These are phyloP conservation scores for Neolamprologus modestus DNA, from an alignment of 2,113 vertebrate species.

Conservation along the genomic window DNA sequence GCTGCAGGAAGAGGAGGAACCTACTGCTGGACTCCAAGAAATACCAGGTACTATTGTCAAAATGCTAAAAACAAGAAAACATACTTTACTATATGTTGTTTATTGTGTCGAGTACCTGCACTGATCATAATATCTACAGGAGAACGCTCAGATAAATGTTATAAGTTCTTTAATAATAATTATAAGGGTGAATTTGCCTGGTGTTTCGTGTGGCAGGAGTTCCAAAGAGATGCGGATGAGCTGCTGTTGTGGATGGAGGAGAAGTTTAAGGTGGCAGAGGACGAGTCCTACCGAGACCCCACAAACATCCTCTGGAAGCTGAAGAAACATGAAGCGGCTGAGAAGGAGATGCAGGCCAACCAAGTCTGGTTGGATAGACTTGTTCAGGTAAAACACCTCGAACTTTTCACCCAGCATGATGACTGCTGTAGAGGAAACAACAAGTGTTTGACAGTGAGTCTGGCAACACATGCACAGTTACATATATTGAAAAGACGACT, in stretches of 20 bases:
- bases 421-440: not conserved
- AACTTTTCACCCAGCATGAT: not conserved
- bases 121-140: not conserved
- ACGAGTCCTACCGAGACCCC: conserved; percentile 76
- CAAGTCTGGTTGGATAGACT: conserved; percentile 69
- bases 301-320: conserved; percentile 77
- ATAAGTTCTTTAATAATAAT: not conserved
- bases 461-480: not conserved
- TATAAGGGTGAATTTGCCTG: not conserved
- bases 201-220: conserved; percentile 67
- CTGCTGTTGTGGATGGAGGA: conserved; percentile 86
- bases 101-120: not conserved
- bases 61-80: not conserved
- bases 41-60: conserved; percentile 72
- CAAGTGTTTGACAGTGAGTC: not conserved
- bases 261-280: conserved; percentile 75
- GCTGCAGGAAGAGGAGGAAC: conserved; percentile 62
- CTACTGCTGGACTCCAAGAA: conserved; percentile 73
- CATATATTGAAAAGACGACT: not conserved
- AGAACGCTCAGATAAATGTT: not conserved
- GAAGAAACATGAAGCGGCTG: conserved; percentile 76
- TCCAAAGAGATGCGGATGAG: conserved; percentile 76
- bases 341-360: conserved; percentile 79
- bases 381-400: conserved; percentile 62
- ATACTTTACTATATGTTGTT: not conserved